Evolutionary conservation across 2,888 invertebrate genomes (phyloP).

Genomic region (Biston stratarius): DNA sequence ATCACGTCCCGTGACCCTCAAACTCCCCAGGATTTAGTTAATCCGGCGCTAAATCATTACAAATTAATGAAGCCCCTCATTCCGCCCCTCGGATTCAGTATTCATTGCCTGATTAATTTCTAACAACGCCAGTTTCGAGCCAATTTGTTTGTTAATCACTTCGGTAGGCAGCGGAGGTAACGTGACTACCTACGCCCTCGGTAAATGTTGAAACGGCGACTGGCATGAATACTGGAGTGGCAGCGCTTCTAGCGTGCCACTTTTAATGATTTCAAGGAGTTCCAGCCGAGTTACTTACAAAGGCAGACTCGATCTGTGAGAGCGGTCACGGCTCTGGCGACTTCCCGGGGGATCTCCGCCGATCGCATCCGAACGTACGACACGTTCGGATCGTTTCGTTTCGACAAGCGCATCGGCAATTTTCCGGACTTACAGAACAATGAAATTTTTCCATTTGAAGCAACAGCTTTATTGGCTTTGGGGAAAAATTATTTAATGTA

Average conservation of each 20-base stretch:
- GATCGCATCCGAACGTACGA: constrained; percentile 8
- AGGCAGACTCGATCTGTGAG: constrained; percentile 16
- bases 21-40: constrained; percentile 40
- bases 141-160: constrained; percentile 45
- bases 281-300: constrained; percentile 12
- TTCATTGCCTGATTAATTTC: constrained; percentile 46
- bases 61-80: constrained; percentile 47
- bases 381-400: constrained; percentile 10
- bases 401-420: constrained; percentile 16
- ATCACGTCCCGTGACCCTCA: constrained; percentile 22
- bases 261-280: constrained; percentile 19
- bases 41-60: constrained; percentile 49
- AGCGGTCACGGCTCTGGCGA: constrained; percentile 6
- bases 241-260: constrained; percentile 17
- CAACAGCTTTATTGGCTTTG: constrained; percentile 14
- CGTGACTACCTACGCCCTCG: constrained; percentile 29
- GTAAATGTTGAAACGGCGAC: constrained; percentile 36
- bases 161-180: constrained; percentile 35
- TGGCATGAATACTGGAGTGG: constrained; percentile 32
- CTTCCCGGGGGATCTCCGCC: constrained; percentile 7
- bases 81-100: constrained; percentile 38
- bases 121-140: constrained; percentile 40
- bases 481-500: constrained; percentile 13
- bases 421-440: constrained; percentile 10
- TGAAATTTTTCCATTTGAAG: constrained; percentile 11